Conservation (phyloP, 1,140 invertebrate species). For the Heterodera carotae region DNA sequence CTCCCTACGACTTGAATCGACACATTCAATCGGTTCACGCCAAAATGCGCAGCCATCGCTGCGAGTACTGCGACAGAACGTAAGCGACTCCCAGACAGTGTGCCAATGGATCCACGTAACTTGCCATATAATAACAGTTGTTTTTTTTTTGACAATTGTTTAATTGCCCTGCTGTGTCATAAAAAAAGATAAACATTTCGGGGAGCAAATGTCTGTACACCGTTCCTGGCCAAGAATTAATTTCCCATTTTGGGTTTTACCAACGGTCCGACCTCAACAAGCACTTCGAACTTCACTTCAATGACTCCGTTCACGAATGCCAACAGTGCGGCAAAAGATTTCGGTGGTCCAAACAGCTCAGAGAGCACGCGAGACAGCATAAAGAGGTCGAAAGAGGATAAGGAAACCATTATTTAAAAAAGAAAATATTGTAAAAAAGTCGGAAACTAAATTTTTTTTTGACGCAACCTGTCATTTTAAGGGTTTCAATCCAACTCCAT, state of each 20-base stretch:
- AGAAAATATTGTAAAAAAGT: too few species aligned
- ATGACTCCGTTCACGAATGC: slow-evolving; percentile 36
- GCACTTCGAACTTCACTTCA: slow-evolving; percentile 43
- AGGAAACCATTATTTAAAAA: background rate
- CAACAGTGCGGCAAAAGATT: slow-evolving; percentile 40
- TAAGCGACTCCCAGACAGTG: slow-evolving; percentile 23
- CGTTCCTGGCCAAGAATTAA: too few species aligned
- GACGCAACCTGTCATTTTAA: slow-evolving; percentile 27
- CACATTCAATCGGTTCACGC: slow-evolving; percentile 46
- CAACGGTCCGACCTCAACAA: slow-evolving; percentile 46
- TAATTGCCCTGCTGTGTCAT: too few species aligned
- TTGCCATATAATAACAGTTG: too few species aligned
- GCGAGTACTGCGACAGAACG: slow-evolving; percentile 35
- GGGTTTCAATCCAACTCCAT: slow-evolving; percentile 26
- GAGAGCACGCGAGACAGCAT: slow-evolving; percentile 34
- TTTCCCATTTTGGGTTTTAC: slow-evolving; percentile 32
- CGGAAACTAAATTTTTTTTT: too few species aligned
- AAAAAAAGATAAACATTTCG: too few species aligned
- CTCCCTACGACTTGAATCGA: slow-evolving; percentile 35
- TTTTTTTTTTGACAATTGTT: too few species aligned
- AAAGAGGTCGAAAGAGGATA: slow-evolving; percentile 34
- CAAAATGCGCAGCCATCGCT: slow-evolving; percentile 37
- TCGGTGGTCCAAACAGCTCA: slow-evolving; percentile 47
- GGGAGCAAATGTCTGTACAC: too few species aligned
- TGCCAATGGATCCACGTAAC: too few species aligned